phyloP scores from a whole-genome alignment of 2,888 invertebrate genomes.

The Tinea semifulvella region DNA sequence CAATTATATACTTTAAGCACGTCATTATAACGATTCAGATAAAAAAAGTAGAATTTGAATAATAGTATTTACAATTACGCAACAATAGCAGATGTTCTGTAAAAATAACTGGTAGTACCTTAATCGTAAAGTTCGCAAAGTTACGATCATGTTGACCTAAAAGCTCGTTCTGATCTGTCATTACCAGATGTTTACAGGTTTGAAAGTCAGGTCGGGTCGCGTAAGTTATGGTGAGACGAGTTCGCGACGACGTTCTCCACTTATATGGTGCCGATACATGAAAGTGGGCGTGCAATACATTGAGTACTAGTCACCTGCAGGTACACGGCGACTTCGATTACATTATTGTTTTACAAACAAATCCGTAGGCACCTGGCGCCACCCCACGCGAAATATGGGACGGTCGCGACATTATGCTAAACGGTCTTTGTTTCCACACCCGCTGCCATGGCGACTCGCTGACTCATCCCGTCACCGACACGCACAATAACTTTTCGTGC shows the following conservation, averaged over 20 bases:
- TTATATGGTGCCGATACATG: constrained; percentile 5
- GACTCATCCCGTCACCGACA: background rate
- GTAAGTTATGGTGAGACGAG: constrained; percentile 3
- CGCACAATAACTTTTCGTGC: background rate
- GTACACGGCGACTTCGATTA: background rate
- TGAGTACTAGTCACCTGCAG: background rate
- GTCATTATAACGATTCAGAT: too few relatives aligned
- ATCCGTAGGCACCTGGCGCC: background rate
- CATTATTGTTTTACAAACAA: background rate
- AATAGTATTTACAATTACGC: too few relatives aligned
- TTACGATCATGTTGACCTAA: background rate
- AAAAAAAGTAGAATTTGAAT: too few relatives aligned
- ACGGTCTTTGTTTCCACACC: background rate
- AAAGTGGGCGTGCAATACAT: constrained; percentile 2
- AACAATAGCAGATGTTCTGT: too few relatives aligned
- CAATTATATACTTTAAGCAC: too few relatives aligned
- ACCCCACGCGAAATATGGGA: constrained; percentile 1
- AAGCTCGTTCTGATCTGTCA: background rate
- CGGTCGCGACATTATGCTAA: constrained; percentile 4
- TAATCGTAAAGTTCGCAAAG: too few relatives aligned
- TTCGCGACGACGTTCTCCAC: constrained; percentile 3
- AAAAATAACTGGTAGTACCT: too few relatives aligned
- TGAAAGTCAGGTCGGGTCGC: background rate
- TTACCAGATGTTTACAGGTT: background rate
- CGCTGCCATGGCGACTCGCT: background rate